Evolutionary conservation across 2,888 invertebrate species (phyloP).

Genomic region (Macrosoma leucophasiata): DNA sequence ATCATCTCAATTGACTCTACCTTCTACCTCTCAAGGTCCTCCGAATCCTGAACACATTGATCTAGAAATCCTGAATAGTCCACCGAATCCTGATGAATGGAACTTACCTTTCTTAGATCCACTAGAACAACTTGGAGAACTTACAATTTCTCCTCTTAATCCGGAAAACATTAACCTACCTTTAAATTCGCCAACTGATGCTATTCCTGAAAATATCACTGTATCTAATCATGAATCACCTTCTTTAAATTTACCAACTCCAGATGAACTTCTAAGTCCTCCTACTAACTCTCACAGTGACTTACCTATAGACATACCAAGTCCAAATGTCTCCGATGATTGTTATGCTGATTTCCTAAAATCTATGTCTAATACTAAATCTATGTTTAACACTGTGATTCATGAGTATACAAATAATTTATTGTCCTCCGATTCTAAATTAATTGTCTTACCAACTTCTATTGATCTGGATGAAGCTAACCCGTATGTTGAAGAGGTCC

Average conservation of each 20-base stretch:
- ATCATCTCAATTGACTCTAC: background rate
- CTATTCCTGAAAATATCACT: background rate
- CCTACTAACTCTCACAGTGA: background rate
- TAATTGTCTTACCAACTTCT: slow-evolving; percentile 5
- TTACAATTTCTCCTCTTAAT: slow-evolving; percentile 1
- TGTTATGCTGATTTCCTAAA: slow-evolving; percentile 9
- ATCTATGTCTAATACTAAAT: slow-evolving; percentile 1
- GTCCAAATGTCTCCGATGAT: background rate
- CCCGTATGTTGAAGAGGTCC: slow-evolving; percentile 3
- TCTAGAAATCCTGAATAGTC: background rate
- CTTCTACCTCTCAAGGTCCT: background rate
- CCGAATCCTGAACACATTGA: background rate
- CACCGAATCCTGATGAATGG: background rate
- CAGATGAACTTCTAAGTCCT: background rate
- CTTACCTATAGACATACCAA: background rate
- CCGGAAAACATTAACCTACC: background rate
- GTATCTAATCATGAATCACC: too few species aligned
- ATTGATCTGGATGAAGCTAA: slow-evolving; percentile 9
- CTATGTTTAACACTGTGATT: slow-evolving; percentile 1
- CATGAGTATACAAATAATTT: slow-evolving; percentile 6
- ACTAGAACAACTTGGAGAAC: slow-evolving; percentile 1
- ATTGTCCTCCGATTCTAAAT: slow-evolving; percentile 3
- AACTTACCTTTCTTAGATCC: slow-evolving; percentile 4
- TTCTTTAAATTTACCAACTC: background rate
- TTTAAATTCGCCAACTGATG: background rate